These are phyloP conservation scores for Achatina immaculata DNA, from an alignment of 1,140 invertebrate genomes.

Conservation along the genomic window DNA sequence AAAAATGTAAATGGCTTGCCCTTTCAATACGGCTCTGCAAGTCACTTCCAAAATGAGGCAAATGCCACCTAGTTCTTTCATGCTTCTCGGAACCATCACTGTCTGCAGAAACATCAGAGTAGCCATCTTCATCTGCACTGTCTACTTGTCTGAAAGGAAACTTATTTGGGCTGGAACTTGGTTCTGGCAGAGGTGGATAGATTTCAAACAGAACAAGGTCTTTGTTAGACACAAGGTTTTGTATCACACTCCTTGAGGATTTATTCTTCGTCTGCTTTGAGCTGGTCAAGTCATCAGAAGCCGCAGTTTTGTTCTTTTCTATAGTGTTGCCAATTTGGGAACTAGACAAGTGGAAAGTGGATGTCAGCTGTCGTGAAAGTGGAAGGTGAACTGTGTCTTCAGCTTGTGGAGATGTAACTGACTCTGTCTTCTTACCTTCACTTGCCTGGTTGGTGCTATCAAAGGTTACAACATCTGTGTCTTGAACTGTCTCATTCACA, in stretches of 20 bases:
- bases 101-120: neutral
- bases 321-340: neutral
- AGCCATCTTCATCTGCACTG: neutral
- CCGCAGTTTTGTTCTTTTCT: neutral
- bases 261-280: neutral
- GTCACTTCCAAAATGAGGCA: neutral
- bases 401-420: neutral
- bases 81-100: neutral
- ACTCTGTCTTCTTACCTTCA: neutral
- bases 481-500: neutral
- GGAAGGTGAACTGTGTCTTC: neutral
- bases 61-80: neutral
- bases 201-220: neutral
- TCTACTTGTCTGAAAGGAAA: neutral
- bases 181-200: neutral
- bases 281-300: neutral
- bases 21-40: neutral
- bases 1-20: neutral
- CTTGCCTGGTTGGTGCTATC: neutral
- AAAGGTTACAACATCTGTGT: neutral
- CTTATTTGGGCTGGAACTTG: neutral
- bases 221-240: neutral
- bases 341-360: neutral
- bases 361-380: neutral
- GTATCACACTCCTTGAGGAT: neutral